Evolutionary conservation across 2,888 invertebrate genomes (phyloP), one percentile per base, ranked within the genome.

Genomic region (Lottia gigantea): DNA sequence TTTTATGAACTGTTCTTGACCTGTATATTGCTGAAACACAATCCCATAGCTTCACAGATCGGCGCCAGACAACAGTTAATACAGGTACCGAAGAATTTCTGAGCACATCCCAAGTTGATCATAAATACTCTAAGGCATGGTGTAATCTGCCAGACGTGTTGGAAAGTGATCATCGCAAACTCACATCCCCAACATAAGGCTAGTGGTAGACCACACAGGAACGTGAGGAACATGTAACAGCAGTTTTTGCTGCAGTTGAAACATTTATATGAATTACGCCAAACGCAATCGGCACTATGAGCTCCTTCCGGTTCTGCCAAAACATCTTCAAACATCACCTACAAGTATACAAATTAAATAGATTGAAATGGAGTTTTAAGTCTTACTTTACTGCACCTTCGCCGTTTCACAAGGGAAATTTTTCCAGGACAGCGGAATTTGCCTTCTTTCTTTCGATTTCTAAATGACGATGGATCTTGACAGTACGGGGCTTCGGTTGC

Each of bases 91-190:
- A 91, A 67, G 64, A 76, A 70, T 68, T 76, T 80, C 75, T 79
- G 76, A 16, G 66, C 66, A 63, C 75, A 76, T 12, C 72, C 76
- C 62, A 74, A 46, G 83, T 91, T 91, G 82, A 93, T 92, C 87
- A 92, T 92, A 87, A 92, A 91, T 73, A 87, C 90, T 69, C 93
- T 90, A 55, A 93, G 87, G 73, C 91, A 92, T 0, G 94, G 93
- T 0, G 91, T 92, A 15, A 91, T 89, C 83, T 93, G 93, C 94
- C 94, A 94, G 82, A 94, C 92, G 89, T 93, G 92, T 40, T 71
- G 49, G 69, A 80, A 81, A 6, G 93, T 92, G 12, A 93, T 89
- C 78, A 92, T 68, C 19, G 79, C 82, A 64, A 82, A 82, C 68
- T 77, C 75, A 64, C 77, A 78, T 46, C 82, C 82, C 55, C 93